Base-by-base conservation (phyloP, 30 jellyfish, hydroid and myxozoan species). In the Nemopilema nomurai region DNA sequence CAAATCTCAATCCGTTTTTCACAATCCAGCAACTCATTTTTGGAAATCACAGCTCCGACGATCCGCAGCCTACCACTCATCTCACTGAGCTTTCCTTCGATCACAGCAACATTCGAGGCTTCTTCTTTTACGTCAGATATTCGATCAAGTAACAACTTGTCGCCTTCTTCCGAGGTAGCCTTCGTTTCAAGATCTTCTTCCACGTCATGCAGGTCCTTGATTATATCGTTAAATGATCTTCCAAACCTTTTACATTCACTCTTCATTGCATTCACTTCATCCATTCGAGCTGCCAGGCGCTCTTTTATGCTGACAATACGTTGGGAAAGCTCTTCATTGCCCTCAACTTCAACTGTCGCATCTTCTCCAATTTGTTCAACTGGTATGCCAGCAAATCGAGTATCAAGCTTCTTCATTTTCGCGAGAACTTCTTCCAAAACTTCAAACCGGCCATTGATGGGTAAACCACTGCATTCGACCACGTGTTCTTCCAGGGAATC, bases 161-260 rank as follows among this genome's bases (percentile, higher is more conserved):
- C 13, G 6, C 57, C 57, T 8, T 73, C 71, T 1, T 73, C 51
- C 1, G 22, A 66, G 21, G 7, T 1, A 6, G 51, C 41, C 51
- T 73, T 69, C 8, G 7, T 33, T 73, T 33, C 49, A 1, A 79
- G 4, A 1, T 41, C 62, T 16, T 33, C 31, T 25, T 79, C 81
- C 18, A 66, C 19, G 21, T 18, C 81, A 79, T 32, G 19, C 28
- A 67, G 21, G 4, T 79, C 81, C 21, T 22, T 25, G 32, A 1
- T 79, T 28, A 79, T 29, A 4, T 79, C 81, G 26, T 64, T 0
- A 49, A 57, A 79, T 8, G 89, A 67, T 66, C 65, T 79, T 52
- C 72, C 30, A 49, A 79, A 79, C 51, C 81, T 67, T n/a, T 24
- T 51, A 41, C 50, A 63, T 79, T 79, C 89, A 41, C 50, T 65